Evolutionary conservation across 2,888 invertebrate genomes (phyloP), one percentile per base, ranked within the genome.

Genomic region (Bunonema sp.): DNA sequence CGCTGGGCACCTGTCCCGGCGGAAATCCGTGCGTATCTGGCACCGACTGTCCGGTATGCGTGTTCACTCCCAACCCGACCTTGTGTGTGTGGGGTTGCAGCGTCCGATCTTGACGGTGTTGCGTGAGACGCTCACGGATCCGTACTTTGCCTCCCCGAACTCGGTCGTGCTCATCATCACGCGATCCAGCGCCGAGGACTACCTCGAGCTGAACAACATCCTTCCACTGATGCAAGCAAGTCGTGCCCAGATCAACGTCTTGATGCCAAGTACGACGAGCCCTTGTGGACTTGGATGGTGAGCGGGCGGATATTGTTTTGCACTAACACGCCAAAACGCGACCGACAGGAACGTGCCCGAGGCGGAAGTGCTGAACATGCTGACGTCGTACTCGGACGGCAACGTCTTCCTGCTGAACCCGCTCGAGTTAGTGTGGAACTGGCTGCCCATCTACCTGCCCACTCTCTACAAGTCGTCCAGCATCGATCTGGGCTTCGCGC

Each of bases 201-300:
- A 46, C 22, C n/a, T n/a, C n/a, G n/a, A n/a, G n/a, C n/a, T n/a
- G n/a, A n/a, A n/a, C n/a, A n/a, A n/a, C n/a, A n/a, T n/a, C n/a
- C n/a, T n/a, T n/a, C n/a, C n/a, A n/a, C n/a, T n/a, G n/a, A n/a
- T n/a, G n/a, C n/a, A n/a, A n/a, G n/a, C n/a, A n/a, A n/a, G n/a
- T n/a, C n/a, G n/a, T n/a, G n/a, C n/a, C 21, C 43, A 54, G 49
- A 39, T 57, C 15, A 54, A 57, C 44, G 51, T 55, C 40, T 39
- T 54, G 4, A 39, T 49, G 35, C 45, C 54, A 19, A 50, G 48
- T 2, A 46, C 52, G 10, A 50, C 55, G 10, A 50, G 57, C 10
- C 60, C 60, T 28, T 60, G 60, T 44, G 41, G 46, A 21, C 38
- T 42, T 18, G 55, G 55, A 33, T 60, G 57, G n/a, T n/a, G n/a